A percentile compares a stretch with the other conserved stretches of the same genome.
phyloP scores from a whole-genome alignment of 2,888 invertebrate species.

The Himalopsyche japonica region DNA sequence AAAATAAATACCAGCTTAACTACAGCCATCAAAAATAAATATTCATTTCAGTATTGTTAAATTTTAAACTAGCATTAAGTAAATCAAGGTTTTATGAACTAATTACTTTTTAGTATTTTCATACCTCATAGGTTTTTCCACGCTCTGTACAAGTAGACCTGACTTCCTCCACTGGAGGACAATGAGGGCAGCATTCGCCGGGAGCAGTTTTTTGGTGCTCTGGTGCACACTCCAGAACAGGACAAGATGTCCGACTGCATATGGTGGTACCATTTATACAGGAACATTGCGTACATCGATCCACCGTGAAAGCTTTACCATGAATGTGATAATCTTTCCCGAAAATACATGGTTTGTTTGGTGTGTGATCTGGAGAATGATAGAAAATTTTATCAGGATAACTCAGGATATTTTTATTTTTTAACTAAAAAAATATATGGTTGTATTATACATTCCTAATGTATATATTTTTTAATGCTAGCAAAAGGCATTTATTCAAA shows the following conservation, averaged over 20 bases:
- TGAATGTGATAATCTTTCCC: conserved; percentile 69
- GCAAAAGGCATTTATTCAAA: too few relatives aligned
- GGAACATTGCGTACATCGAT: conserved; percentile 83
- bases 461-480: too few relatives aligned
- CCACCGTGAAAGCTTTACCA: conserved; percentile 66
- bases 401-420: too few relatives aligned
- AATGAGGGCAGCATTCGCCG: conserved; percentile 77
- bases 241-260: conserved; percentile 82
- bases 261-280: conserved; percentile 80
- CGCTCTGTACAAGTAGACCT: conserved; percentile 69
- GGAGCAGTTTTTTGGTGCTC: conserved; percentile 68
- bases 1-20: too few relatives aligned
- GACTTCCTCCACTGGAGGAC: conserved; percentile 71
- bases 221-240: conserved; percentile 84
- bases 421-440: too few relatives aligned
- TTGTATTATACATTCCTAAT: too few relatives aligned
- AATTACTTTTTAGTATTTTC: neutral
- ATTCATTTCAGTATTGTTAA: too few relatives aligned
- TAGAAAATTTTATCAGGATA: too few relatives aligned
- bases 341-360: conserved; percentile 67
- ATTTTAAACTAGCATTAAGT: too few relatives aligned
- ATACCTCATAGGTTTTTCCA: conserved; percentile 72
- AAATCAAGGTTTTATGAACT: too few relatives aligned
- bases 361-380: conserved; percentile 32
- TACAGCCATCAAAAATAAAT: too few relatives aligned